phyloP scores from a whole-genome alignment of 2,888 invertebrate genomes.

The Exocentrus adspersus region DNA sequence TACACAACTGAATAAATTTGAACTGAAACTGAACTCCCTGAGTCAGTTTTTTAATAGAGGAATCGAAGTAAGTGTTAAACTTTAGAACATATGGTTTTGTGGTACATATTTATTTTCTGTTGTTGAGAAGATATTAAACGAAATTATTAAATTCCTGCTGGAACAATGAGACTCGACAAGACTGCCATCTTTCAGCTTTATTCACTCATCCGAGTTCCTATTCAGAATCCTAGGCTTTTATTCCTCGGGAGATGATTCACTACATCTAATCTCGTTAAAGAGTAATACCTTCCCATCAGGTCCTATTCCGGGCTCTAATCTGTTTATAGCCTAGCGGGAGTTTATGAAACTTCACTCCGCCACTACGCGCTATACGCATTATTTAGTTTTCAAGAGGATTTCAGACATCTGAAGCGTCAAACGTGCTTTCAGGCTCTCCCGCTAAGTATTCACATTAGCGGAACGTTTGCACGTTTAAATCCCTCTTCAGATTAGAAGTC shows the following conservation, averaged over 20 bases:
- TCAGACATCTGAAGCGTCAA: slow-evolving; percentile 51
- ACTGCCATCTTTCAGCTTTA: neutral
- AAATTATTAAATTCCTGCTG: neutral
- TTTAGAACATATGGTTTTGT: too few species aligned
- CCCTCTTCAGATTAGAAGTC: slow-evolving; percentile 34
- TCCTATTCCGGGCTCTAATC: slow-evolving; percentile 62
- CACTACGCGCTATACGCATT: slow-evolving; percentile 47
- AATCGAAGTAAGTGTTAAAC: too few species aligned
- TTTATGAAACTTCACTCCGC: slow-evolving; percentile 53
- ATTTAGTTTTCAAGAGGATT: slow-evolving; percentile 54
- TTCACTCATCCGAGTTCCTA: slow-evolving; percentile 30
- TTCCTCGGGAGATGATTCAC: slow-evolving; percentile 54
- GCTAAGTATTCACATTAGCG: slow-evolving; percentile 23
- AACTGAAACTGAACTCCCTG: too few species aligned
- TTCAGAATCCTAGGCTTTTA: slow-evolving; percentile 46
- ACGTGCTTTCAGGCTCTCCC: slow-evolving; percentile 42
- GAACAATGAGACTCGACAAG: neutral
- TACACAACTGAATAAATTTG: too few species aligned
- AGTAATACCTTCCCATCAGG: slow-evolving; percentile 61
- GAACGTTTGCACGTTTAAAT: slow-evolving; percentile 34
- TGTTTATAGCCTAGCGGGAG: slow-evolving; percentile 59
- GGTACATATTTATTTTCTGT: too few species aligned
- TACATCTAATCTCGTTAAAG: slow-evolving; percentile 60
- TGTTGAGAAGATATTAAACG: too few species aligned
- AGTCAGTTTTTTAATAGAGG: too few species aligned